Conservation (phyloP, 2,113 vertebrate species). For the Rissa tridactyla region DNA sequence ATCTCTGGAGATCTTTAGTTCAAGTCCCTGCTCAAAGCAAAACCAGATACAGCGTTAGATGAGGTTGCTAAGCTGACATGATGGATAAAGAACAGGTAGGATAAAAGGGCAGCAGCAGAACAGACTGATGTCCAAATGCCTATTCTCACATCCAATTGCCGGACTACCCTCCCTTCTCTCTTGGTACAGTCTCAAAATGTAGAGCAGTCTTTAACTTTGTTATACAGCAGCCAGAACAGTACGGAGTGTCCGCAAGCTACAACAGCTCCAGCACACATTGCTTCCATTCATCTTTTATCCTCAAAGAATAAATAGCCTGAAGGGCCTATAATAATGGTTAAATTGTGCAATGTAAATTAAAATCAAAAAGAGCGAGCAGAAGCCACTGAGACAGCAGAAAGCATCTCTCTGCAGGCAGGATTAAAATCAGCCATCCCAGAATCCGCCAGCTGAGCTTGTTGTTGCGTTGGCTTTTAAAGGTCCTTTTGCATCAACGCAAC, state of each 20-base stretch:
- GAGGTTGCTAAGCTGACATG: neutral
- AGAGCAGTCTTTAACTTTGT: neutral
- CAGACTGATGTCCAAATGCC: neutral
- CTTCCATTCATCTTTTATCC: neutral
- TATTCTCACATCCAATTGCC: neutral
- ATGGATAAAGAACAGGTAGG: neutral
- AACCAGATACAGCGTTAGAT: neutral
- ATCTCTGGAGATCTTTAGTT: neutral
- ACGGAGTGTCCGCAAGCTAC: neutral
- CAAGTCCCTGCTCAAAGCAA: neutral
- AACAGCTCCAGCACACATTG: neutral
- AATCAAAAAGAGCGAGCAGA: neutral
- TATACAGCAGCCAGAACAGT: neutral
- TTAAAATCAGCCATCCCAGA: neutral
- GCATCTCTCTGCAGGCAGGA: neutral
- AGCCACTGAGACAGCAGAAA: neutral
- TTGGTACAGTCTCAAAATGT: too few relatives aligned
- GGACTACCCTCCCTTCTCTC: too few relatives aligned
- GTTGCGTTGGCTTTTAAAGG: neutral
- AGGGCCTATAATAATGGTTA: neutral
- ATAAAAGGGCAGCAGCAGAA: neutral
- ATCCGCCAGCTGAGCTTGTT: neutral
- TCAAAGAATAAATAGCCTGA: neutral
- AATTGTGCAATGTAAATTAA: neutral
- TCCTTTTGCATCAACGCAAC: neutral